Evolutionary conservation across 2,113 vertebrate species (phyloP), one percentile per base, ranked within the genome.

Genomic region (Kobus ellipsiprymnus): DNA sequence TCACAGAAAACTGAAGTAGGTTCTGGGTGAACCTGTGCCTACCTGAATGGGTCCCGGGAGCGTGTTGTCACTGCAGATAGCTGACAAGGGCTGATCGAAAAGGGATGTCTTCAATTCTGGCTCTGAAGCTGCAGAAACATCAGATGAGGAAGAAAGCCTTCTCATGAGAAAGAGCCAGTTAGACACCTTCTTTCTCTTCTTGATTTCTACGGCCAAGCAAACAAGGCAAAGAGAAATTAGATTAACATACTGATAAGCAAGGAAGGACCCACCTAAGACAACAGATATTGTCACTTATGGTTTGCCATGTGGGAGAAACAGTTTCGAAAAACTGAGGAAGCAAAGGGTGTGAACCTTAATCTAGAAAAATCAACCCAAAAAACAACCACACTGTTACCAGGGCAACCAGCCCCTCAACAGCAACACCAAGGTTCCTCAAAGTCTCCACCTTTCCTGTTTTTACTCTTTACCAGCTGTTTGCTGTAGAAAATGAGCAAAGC

Each of bases 31-130:
- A 6, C 0, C 4, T 12, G 27, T 55, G 6, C 99, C 97, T 98
- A 99, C 99, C 98, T 98, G 98, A 82, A 99, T 98, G 21, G 99
- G 98, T 52, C 99, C 99, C 25, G 99, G 99, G n/a, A 99, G 99
- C 0, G 97, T 98, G 87, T 98, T 91, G 0, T 99, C 99, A 0
- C 98, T 98, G 60, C 99, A 99, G 95, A 99, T 98, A 25, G 98
- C 92, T 77, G 98, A 97, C 89, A 99, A 98, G 40, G 99, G 99
- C 94, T 99, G 99, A 88, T 99, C 99, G 98, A 99, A 99, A 55
- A 99, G 98, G 46, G 98, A 90, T 0, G 97, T 97, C 98, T 99
- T 99, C 91, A 98, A 9, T 60, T 98, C 97, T 0, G 90, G 84
- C 46, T 99, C 99, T 2, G 99, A 94, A 40, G 98, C 97, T 21